phyloP scores from a whole-genome alignment of 1,140 invertebrate species.

The Sinella curviseta region DNA sequence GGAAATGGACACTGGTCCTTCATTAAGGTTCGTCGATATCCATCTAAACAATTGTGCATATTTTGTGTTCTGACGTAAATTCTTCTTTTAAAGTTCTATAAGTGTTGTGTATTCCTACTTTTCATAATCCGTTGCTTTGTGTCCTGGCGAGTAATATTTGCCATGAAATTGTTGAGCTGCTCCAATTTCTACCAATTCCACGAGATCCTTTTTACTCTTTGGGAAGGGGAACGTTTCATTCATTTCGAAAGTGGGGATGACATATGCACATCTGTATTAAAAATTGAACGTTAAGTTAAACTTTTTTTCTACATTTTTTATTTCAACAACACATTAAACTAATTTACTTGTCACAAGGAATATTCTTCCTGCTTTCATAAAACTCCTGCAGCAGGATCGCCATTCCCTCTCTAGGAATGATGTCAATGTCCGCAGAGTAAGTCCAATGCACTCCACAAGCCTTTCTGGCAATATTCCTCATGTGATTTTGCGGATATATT shows the following conservation, averaged over 20 bases:
- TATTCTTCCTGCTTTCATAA: constrained; percentile 28
- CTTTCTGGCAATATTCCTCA: constrained; percentile 78
- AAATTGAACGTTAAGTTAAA: constrained; percentile 25
- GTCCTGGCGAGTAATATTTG: constrained; percentile 87
- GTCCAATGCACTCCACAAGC: constrained; percentile 55
- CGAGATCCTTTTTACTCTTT: constrained; percentile 70
- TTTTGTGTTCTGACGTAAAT: too few relatives aligned
- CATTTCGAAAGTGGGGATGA: constrained; percentile 88
- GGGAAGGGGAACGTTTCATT: constrained; percentile 75
- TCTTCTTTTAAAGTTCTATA: too few relatives aligned
- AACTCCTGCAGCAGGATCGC: constrained; percentile 69
- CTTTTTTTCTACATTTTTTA: background rate
- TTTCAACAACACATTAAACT: background rate
- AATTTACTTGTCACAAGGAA: too few relatives aligned
- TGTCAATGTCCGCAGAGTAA: constrained; percentile 82
- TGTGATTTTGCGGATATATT: constrained; percentile 81
- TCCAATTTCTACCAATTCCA: constrained; percentile 71
- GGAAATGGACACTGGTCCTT: too few relatives aligned
- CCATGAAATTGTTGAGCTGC: constrained; percentile 85
- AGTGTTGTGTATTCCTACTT: background rate
- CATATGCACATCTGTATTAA: constrained; percentile 69
- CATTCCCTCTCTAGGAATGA: constrained; percentile 71
- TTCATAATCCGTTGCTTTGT: constrained; percentile 82
- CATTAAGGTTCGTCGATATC: too few relatives aligned
- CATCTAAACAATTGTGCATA: too few relatives aligned